phyloP scores from a whole-genome alignment of 2,113 vertebrate species.

The Bettongia penicillata region DNA sequence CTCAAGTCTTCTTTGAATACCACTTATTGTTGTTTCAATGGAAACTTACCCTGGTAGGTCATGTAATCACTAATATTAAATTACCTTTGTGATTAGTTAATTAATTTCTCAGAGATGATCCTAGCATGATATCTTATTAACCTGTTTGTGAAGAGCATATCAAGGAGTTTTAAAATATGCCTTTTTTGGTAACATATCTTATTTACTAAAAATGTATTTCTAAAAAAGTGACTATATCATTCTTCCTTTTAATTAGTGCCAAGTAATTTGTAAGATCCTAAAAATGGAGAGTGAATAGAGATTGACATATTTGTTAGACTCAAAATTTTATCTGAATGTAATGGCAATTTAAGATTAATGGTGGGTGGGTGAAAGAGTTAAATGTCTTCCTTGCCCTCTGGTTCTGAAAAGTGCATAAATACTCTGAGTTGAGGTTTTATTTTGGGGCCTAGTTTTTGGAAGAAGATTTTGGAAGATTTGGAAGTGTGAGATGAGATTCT shows the following conservation, averaged over 20 bases:
- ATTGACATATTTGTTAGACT: not conserved
- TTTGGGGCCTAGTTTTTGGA: no score
- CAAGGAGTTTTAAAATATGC: slow-evolving; percentile 67
- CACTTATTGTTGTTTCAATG: slow-evolving; percentile 66
- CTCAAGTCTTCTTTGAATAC: slow-evolving; percentile 63
- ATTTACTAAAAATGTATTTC: slow-evolving; percentile 64
- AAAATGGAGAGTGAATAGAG: not conserved
- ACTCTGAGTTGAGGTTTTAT: no score
- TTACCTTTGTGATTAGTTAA: slow-evolving; percentile 73
- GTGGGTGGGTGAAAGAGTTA: no score
- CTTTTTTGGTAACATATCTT: slow-evolving; percentile 53
- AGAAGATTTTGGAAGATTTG: no score
- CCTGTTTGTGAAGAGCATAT: slow-evolving; percentile 70
- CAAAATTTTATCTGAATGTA: not conserved
- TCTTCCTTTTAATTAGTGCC: slow-evolving; percentile 58
- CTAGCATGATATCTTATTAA: slow-evolving; percentile 68
- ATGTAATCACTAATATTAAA: slow-evolving; percentile 66
- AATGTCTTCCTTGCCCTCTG: no score
- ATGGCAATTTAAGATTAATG: no score
- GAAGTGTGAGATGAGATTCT: no score
- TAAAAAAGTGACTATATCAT: slow-evolving; percentile 47
- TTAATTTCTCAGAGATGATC: slow-evolving; percentile 67
- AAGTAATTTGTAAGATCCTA: slow-evolving; percentile 16
- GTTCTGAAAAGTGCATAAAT: no score
- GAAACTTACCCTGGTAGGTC: slow-evolving; percentile 55